Evolutionary conservation across 1,140 invertebrate species (phyloP), one percentile per base, ranked within the genome.

Genomic region (Drosophila navojoa): DNA sequence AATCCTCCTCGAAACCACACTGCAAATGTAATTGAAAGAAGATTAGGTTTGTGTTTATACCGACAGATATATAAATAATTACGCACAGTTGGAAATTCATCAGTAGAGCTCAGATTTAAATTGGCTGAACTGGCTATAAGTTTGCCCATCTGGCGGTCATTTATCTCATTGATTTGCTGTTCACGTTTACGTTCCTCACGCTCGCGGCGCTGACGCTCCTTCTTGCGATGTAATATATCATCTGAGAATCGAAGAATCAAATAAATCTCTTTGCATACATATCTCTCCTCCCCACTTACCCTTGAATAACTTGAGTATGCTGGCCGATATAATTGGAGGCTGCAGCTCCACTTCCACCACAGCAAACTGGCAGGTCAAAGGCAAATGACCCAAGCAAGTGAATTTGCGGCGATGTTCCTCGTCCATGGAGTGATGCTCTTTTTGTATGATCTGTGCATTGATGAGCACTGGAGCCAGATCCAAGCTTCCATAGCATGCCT

Each of bases 291-390:
- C n/a, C 52, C 25, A 70, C 58, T 74, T 91, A 96, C 96, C 95
- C 92, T 94, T 93, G 87, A 96, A 97, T 62, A 92, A 86, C 42
- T 93, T 86, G 6, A 96, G 80, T 40, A 96, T 95, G 68, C 94
- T 94, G 49, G 94, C 79, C 9, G 95, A 95, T 1, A 99, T 93
- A 25, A 95, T 87, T 4, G 96, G 96, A 49, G 95, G 94, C 77
- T 94, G 93, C 9, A 99, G 92, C 66, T 96, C 94, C 40, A 99
- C 94, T 93, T 99, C 98, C 16, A 96, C 96, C 25, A 98, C 94
- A 87, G 97, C 96, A 92, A 98, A 98, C 68, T 96, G 95, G 86
- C 97, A 97, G 71, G 97, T 96, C 1, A 98, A 92, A 2, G 98
- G 98, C 71, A 99, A 93, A 92, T 99, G 98, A 61, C 95, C 95